Percentiles rank a stretch among this genome's conserved stretches.
Conservation (phyloP, 1,140 invertebrate species). For the Pogonomyrmex californicus region DNA sequence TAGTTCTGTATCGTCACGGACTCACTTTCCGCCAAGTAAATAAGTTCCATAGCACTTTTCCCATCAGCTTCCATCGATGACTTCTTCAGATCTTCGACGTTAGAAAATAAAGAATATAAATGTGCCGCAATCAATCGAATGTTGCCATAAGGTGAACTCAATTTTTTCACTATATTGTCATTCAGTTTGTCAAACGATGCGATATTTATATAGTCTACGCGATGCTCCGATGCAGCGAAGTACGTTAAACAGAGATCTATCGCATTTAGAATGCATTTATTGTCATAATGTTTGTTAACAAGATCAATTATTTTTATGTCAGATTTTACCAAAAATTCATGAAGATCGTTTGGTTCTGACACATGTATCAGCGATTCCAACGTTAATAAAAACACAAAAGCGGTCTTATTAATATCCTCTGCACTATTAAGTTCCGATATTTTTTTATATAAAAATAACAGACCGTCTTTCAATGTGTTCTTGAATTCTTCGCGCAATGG, state of each 20-base stretch:
- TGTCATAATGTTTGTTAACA: conserved; percentile 71
- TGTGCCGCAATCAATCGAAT: conserved; percentile 90
- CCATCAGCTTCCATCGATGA: background rate
- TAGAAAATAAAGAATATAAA: conserved; percentile 91
- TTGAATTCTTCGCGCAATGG: conserved; percentile 72
- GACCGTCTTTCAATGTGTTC: conserved; percentile 63
- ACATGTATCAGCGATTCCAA: conserved; percentile 89
- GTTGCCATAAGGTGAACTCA: conserved; percentile 86
- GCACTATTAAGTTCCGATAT: conserved; percentile 64
- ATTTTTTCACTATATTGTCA: conserved; percentile 26
- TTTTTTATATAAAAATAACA: conserved; percentile 72
- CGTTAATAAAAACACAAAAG: conserved; percentile 82
- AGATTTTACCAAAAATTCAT: conserved; percentile 79
- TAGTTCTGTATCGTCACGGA: conserved; percentile 91
- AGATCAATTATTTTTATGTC: conserved; percentile 78
- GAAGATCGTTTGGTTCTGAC: conserved; percentile 85
- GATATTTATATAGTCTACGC: conserved; percentile 73
- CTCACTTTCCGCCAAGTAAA: conserved; percentile 89
- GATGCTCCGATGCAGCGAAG: conserved; percentile 68
- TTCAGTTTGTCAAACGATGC: conserved; percentile 76
- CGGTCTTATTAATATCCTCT: conserved; percentile 64
- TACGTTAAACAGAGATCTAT: conserved; percentile 79
- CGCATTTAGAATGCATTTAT: conserved; percentile 78
- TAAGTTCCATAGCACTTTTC: conserved; percentile 83
- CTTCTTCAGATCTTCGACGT: conserved; percentile 81